Conservation (phyloP, 2,797 vertebrate genomes). For the Knipowitschia caucasica region DNA sequence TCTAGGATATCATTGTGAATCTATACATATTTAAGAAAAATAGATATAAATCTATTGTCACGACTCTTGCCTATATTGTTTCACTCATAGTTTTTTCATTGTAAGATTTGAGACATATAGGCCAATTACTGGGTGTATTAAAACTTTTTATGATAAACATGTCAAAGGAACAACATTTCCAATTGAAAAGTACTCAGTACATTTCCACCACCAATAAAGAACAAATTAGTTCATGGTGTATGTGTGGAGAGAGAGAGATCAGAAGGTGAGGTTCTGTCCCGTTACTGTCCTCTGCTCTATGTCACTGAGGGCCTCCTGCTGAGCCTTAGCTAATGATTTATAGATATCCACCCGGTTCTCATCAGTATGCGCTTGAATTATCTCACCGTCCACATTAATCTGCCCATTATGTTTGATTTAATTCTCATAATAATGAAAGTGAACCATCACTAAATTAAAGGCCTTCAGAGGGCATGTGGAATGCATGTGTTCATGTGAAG, state of each 20-base stretch:
- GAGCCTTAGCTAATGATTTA: slow-evolving; percentile 68
- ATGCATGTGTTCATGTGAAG: slow-evolving; percentile 19
- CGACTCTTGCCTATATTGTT: no score
- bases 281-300: slow-evolving; percentile 25
- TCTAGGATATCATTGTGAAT: slow-evolving; percentile 9
- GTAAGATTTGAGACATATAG: no score
- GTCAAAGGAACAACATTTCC: no score
- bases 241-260: slow-evolving; percentile 31
- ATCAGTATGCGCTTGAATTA: slow-evolving; percentile 70
- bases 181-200: no score
- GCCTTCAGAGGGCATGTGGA: slow-evolving; percentile 39
- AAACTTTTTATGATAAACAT: no score
- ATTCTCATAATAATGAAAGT: slow-evolving; percentile 81
- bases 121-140: no score
- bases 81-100: no score
- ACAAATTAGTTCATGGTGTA: slow-evolving; percentile 13
- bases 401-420: slow-evolving; percentile 78
- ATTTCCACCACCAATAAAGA: no score
- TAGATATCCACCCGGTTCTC: slow-evolving; percentile 66
- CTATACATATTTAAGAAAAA: no score
- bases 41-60: no score
- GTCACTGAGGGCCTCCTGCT: slow-evolving; percentile 31
- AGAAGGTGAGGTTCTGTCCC: slow-evolving; percentile 20
- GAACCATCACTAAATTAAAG: slow-evolving; percentile 79
- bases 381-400: slow-evolving; percentile 78